These are phyloP conservation scores for Drosophila mercatorum DNA, from an alignment of 2,888 invertebrate genomes.

Conservation along the genomic window DNA sequence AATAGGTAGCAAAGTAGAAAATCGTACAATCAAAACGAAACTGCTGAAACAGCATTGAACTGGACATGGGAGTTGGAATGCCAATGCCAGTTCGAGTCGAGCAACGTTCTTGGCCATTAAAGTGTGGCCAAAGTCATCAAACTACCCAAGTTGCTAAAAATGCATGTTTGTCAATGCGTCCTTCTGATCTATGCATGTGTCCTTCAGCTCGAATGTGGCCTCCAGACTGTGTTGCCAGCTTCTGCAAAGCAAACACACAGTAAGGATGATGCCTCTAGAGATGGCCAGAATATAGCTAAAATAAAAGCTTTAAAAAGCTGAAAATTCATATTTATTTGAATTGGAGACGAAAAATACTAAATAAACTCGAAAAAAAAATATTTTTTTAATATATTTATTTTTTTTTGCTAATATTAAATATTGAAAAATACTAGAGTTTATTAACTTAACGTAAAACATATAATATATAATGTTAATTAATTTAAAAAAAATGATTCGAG, in stretches of 20 bases:
- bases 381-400: too few species aligned
- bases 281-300: background rate
- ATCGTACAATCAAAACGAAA: constrained; percentile 75
- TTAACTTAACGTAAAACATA: too few species aligned
- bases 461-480: too few species aligned
- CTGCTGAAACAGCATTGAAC: constrained; percentile 70
- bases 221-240: constrained; percentile 9
- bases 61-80: constrained; percentile 25
- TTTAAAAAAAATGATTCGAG: too few species aligned
- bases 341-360: too few species aligned
- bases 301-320: background rate
- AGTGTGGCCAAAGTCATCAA: constrained; percentile 29
- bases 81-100: constrained; percentile 26
- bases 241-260: background rate
- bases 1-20: constrained; percentile 59
- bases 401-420: too few species aligned
- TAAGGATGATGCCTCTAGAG: background rate
- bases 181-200: constrained; percentile 37
- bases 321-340: too few species aligned
- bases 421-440: too few species aligned
- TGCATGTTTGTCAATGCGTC: constrained; percentile 69
- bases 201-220: constrained; percentile 30
- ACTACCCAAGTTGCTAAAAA: constrained; percentile 48
- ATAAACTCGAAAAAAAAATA: too few species aligned
- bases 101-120: constrained; percentile 30